Evolutionary conservation across 2,113 vertebrate genomes (phyloP).

Genomic region (Datnioides undecimradiatus): DNA sequence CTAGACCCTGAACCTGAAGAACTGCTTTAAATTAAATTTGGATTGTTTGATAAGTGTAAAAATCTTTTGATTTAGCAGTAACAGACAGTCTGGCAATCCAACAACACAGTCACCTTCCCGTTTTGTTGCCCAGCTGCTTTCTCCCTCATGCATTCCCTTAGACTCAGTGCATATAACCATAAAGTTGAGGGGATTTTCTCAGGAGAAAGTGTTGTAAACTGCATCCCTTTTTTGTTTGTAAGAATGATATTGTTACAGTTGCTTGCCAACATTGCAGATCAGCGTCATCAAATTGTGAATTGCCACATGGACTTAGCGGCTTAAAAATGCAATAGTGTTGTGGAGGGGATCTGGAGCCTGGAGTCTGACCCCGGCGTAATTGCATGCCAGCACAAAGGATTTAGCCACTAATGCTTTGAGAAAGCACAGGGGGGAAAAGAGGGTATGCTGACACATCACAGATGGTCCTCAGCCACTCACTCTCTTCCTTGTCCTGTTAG

Average conservation of each 20-base stretch:
- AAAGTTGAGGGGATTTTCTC: slow-evolving; percentile 36
- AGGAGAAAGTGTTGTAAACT: slow-evolving; percentile 10
- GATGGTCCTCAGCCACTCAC: slow-evolving; percentile 69
- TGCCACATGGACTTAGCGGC: slow-evolving; percentile 71
- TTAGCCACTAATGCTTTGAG: slow-evolving; percentile 81
- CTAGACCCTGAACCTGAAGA: slow-evolving; percentile 3
- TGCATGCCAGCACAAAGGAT: slow-evolving; percentile 84
- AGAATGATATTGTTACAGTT: slow-evolving; percentile 57
- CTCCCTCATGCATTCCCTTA: slow-evolving; percentile 10
- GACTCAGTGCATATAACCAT: not conserved
- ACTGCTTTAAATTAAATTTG: not conserved
- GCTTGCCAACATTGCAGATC: slow-evolving; percentile 70
- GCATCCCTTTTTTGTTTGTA: slow-evolving; percentile 40
- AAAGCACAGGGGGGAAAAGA: slow-evolving; percentile 32
- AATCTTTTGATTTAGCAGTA: not conserved
- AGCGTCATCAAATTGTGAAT: slow-evolving; percentile 75
- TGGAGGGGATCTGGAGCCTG: slow-evolving; percentile 64
- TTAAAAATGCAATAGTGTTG: slow-evolving; percentile 79
- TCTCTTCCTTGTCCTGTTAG: slow-evolving; percentile 57
- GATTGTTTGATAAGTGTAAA: slow-evolving; percentile 1
- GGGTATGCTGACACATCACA: slow-evolving; percentile 76
- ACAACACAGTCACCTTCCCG: not conserved
- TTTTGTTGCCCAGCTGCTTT: slow-evolving; percentile 19
- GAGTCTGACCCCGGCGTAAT: slow-evolving; percentile 78
- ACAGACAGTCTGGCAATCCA: not conserved